Base-by-base conservation (phyloP, 1,140 invertebrate species). In the Bursaphelenchus mucronatus region DNA sequence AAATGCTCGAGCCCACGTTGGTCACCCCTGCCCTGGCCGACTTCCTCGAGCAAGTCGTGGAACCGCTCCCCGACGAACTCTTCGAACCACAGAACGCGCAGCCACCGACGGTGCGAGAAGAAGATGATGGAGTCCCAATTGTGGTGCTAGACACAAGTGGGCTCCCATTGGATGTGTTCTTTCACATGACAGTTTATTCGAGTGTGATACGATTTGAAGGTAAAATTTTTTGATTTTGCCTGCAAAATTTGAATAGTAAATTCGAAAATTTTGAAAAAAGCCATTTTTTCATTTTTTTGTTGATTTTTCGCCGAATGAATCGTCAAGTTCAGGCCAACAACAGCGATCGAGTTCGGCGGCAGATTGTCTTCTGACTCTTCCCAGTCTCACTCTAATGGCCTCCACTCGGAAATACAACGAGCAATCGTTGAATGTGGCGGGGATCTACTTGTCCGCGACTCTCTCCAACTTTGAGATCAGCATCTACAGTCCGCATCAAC, bases 151-250 rank as follows among this genome's bases (percentile, higher is more conserved):
- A 78, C 76, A 70, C 75, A 77, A 89, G 90, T 10, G 94, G 91
- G 63, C 97, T 97, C 81, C 94, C 94, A 0, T 92, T 99, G 0
- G 94, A 99, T 84, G 92, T 98, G 9, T 91, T 98, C 72, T 94
- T 99, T 8, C 95, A 96, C 82, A 93, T 97, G 83, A 90, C 94
- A 81, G 94, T 97, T 87, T 91, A 97, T 79, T 93, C 94, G 0
- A 94, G 92, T 11, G 91, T 91, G 2, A 94, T 96, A 79, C 86
- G 91, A 64, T 95, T 95, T 82, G 74, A 78, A 49, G 75, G 74
- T 3, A 63, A 61, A 69, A 70, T 40, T 13, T 66, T 59, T 40
- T 55, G 21, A 46, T 19, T 68, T 69, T n/a, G 47, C 30, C 1
- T 3, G 73, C 61, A 72, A 64, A 71, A 83, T n/a, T 82, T 84